Evolutionary conservation across 1,140 invertebrate species (phyloP), one percentile per base, ranked within the genome.

Genomic region (Drosophila azteca): DNA sequence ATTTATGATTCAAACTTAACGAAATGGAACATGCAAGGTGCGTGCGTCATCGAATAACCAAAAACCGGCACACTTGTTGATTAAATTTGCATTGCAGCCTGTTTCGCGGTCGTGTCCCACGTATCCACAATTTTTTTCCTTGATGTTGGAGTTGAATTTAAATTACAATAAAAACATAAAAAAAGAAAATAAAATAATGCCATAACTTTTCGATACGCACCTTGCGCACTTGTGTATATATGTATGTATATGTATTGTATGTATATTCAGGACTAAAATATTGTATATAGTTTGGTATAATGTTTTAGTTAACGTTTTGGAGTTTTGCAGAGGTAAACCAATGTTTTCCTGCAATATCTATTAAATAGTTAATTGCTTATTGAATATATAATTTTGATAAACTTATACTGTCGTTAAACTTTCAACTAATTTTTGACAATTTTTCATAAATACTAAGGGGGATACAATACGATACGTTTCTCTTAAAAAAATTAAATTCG

Each of bases 361-460:
- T 88, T 83, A 73, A 68, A 88, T 88, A 88, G 83, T 77, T 67
- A 88, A 88, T 88, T 88, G 79, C 84, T 88, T 88, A 62, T 60
- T 69, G 46, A 83, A 73, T 71, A 52, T 58, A 44, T 43, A 65
- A 62, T 44, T 60, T 57, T 46, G 11, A 35, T 55, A 35, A 68
- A 55, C 45, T 62, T 50, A 58, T 65, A 59, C 44, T 72, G 22
- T 39, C 43, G 58, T 57, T 53, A 46, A 62, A 67, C 54, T 29
- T 51, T 60, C 50, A 55, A 51, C 46, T 73, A 50, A 63, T 66
- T 51, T 46, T 70, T 66, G 73, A 62, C 65, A 63, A 62, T 52
- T 57, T 48, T 57, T 66, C 29, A 35, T 35, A 35, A 58, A 44
- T 54, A 54, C 60, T 74, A 57, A 64, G 44, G 54, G n/a, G 48